A percentile compares a stretch with the other conserved stretches of the same genome.
phyloP scores from a whole-genome alignment of 2,888 invertebrate genomes.

The Drosophila melanosoma region DNA sequence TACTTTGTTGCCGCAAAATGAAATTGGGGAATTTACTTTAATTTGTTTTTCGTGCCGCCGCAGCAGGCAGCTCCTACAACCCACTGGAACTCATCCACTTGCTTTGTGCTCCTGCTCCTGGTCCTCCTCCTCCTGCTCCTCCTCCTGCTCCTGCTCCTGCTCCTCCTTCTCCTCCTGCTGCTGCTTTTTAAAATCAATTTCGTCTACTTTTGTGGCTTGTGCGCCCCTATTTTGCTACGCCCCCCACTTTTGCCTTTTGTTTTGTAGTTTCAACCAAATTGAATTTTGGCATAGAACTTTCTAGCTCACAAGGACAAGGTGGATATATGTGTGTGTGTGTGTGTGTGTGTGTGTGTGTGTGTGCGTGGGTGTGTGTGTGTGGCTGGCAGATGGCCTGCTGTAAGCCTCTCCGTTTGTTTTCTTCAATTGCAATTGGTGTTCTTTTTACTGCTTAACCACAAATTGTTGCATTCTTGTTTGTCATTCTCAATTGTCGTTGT shows the following conservation, averaged over 20 bases:
- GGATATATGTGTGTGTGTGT: not conserved
- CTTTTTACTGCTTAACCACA: conserved; percentile 56
- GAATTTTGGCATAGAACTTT: conserved; percentile 74
- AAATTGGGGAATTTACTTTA: conserved; percentile 80
- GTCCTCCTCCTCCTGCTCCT: not conserved
- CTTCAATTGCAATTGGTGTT: conserved; percentile 62
- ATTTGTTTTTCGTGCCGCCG: conserved; percentile 79
- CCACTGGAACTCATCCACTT: not conserved
- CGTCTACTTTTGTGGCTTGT: conserved; percentile 69
- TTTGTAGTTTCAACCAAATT: conserved; percentile 74
- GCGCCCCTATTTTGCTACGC: conserved; percentile 2
- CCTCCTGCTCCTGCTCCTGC: not conserved
- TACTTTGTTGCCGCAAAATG: conserved; percentile 76
- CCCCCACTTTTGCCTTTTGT: conserved; percentile 53
- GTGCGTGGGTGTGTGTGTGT: not conserved
- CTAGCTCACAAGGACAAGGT: conserved; percentile 13
- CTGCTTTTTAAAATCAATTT: conserved; percentile 79
- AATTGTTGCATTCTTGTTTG: conserved; percentile 63
- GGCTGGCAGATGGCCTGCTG: not conserved
- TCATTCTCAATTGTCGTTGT: conserved; percentile 21
- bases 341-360: no score
- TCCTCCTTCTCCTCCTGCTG: conserved; percentile 22
- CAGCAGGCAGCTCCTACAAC: conserved; percentile 41
- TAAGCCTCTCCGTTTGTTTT: conserved; percentile 43
- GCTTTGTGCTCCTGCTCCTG: not conserved